A percentile compares a stretch with the other conserved stretches of the same genome.
phyloP scores from a whole-genome alignment of 2,113 vertebrate genomes.

The Centropristis striata region DNA sequence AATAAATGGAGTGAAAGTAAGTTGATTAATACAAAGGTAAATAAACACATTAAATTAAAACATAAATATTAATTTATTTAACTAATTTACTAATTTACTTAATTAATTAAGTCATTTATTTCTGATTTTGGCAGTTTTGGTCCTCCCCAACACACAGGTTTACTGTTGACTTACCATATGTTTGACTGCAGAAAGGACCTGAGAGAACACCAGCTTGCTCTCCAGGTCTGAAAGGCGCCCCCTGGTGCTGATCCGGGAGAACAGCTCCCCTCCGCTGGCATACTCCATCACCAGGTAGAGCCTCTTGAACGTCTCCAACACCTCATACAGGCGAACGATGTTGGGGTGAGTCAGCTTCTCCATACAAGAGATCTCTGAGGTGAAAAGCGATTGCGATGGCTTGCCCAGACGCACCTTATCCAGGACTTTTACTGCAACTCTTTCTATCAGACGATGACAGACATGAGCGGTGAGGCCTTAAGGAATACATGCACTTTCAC shows the following conservation, averaged over 20 bases:
- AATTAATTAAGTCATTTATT: too few relatives aligned
- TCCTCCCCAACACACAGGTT: not conserved
- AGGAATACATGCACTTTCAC: not conserved
- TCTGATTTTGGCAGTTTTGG: too few relatives aligned
- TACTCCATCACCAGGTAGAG: conserved; percentile 86
- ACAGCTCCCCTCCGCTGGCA: conserved; percentile 83
- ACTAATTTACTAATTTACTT: too few relatives aligned
- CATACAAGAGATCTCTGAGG: conserved; percentile 83
- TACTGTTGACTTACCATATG: conserved; percentile 81
- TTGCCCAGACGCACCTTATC: conserved; percentile 78
- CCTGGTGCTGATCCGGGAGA: conserved; percentile 80
- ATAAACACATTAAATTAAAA: too few relatives aligned
- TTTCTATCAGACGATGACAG: conserved; percentile 69
- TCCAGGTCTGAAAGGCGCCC: conserved; percentile 83
- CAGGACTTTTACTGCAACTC: conserved; percentile 86
- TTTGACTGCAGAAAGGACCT: conserved; percentile 83
- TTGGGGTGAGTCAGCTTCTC: conserved; percentile 85
- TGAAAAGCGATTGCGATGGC: conserved; percentile 58
- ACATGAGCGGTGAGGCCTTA: conserved; percentile 9
- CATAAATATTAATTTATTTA: too few relatives aligned
- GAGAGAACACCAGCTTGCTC: conserved; percentile 83
- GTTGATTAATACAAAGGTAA: too few relatives aligned
- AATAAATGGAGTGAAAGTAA: too few relatives aligned
- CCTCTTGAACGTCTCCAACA: conserved; percentile 81
- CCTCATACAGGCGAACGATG: conserved; percentile 84